Conservation (phyloP, 2,113 vertebrate species). For the Phocoena phocoena region DNA sequence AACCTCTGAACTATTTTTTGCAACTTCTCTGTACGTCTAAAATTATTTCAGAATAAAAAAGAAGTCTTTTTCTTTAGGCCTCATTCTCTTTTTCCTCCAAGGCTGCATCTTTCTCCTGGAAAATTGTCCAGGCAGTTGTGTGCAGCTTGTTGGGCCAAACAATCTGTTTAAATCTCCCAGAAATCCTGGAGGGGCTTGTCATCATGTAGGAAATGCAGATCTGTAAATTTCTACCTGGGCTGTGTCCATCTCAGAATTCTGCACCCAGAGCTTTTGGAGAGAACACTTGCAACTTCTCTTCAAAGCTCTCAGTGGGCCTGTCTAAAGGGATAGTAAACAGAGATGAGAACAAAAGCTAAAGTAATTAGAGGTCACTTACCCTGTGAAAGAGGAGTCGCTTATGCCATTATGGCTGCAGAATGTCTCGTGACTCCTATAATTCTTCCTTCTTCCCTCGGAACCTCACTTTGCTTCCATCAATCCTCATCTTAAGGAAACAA, state of each 20-base stretch:
- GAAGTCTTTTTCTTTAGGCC: neutral
- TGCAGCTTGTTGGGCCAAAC: neutral
- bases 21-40: neutral
- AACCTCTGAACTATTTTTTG: neutral
- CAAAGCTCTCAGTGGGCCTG: neutral
- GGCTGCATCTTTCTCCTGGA: neutral
- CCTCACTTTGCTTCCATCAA: neutral
- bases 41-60: slow-evolving; percentile 6
- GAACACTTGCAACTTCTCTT: neutral
- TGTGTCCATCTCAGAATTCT: neutral
- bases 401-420: neutral
- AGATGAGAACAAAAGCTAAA: neutral
- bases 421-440: neutral
- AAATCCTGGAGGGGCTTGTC: neutral
- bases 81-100: neutral
- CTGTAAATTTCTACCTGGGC: neutral
- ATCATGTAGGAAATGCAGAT: neutral
- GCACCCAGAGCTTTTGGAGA: neutral
- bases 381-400: neutral
- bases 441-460: neutral
- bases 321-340: neutral
- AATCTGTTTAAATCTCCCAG: neutral
- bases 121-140: neutral
- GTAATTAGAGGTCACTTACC: neutral
- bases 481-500: neutral